Evolutionary conservation across 2,113 vertebrate genomes (phyloP), one percentile per base, ranked within the genome.

Genomic region (Dascyllus trimaculatus): DNA sequence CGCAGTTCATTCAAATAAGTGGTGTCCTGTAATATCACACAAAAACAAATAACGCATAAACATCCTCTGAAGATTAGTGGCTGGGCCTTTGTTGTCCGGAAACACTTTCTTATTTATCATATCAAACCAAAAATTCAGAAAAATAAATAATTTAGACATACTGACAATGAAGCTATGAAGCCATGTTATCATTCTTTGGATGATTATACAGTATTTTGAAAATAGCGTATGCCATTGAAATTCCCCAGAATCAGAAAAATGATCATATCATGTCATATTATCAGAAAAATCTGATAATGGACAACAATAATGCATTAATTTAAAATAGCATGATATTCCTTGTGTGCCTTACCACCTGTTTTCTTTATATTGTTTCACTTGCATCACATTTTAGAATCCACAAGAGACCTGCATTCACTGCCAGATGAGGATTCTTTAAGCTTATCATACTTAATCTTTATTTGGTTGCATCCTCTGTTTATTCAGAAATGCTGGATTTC

Each of bases 1-100:
- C 4, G 52, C 40, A 68, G 56, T 85, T 75, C 81, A 91, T 90
- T 81, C 82, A 52, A 77, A 78, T 90, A 59, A 92, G 85, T 90
- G 82, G 56, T 87, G 88, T 67, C 48, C 17, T 68, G 15, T 29
- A 67, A 86, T 46, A 48, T 66, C 29, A 68, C 11, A 52, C 22
- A 46, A 35, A 78, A 62, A 84, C 73, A 88, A 74, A 82, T 58
- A 29, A 29, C 6, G 38, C 57, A 71, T 40, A 64, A 78, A 75
- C 64, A 80, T 59, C 48, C 35, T 69, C 52, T 78, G 53, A 53
- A 61, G 72, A 87, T 83, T 81, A 81, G 66, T 19, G 49, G 35
- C 17, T 60, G 11, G 4, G 25, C 8, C 5, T 75, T 78, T 71
- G 53, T 71, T 21, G 43, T 61, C 2, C 1, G 40, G 48, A 22